Conservation (phyloP, 2,888 invertebrate genomes). For the Eudasyphora cyanicolor region DNA sequence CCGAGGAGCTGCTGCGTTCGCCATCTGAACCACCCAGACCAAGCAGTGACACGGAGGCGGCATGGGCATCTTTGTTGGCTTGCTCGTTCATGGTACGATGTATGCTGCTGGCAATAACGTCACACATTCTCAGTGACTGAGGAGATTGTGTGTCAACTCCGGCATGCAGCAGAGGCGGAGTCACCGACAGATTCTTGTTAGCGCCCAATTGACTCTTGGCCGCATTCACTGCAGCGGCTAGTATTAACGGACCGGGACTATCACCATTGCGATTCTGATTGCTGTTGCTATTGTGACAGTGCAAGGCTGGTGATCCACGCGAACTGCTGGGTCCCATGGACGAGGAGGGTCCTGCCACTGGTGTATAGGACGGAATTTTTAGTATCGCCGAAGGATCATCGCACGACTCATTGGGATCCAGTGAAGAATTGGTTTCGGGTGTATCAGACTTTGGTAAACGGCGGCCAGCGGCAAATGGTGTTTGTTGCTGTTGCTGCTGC, state of each 20-base stretch:
- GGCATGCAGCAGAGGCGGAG: constrained; percentile 76
- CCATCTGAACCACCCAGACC: constrained; percentile 63
- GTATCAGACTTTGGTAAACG: constrained; percentile 80
- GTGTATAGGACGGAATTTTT: constrained; percentile 95
- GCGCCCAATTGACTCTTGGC: constrained; percentile 66
- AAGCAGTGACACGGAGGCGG: constrained; percentile 67
- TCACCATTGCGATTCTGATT: constrained; percentile 80
- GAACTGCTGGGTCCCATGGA: constrained; percentile 66
- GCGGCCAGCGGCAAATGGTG: constrained; percentile 70
- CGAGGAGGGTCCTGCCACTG: constrained; percentile 80
- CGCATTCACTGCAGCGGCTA: constrained; percentile 74
- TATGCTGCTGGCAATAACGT: constrained; percentile 95
- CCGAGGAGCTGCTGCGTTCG: constrained; percentile 80
- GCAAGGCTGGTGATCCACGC: constrained; percentile 70
- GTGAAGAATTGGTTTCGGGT: constrained; percentile 80
- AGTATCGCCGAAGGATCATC: constrained; percentile 90
- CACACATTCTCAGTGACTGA: constrained; percentile 87
- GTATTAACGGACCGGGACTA: constrained; percentile 78
- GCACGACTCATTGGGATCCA: constrained; percentile 77
- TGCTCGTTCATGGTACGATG: constrained; percentile 86
- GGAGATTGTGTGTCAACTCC: constrained; percentile 81
- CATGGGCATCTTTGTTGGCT: constrained; percentile 77
- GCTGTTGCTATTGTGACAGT: constrained; percentile 68
- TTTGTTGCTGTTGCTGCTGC: constrained; percentile 68
- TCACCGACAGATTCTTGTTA: constrained; percentile 67